Evolutionary conservation across 1,140 invertebrate genomes (phyloP).

Genomic region (Atopsyche davidsoni): DNA sequence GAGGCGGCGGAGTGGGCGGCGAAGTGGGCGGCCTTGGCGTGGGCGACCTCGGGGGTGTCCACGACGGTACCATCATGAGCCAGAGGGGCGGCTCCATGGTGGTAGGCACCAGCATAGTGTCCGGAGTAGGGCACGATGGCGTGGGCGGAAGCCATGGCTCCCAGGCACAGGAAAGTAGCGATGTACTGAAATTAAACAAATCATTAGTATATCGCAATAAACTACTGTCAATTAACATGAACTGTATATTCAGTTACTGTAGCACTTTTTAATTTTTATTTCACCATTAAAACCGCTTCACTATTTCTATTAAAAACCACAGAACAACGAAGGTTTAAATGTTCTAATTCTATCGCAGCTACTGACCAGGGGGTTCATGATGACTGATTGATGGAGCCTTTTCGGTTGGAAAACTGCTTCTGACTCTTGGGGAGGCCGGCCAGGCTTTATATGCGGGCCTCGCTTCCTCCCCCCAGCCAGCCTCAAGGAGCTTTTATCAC

Average conservation of each 20-base stretch:
- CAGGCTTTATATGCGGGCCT: too few species aligned
- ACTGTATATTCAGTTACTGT: too few species aligned
- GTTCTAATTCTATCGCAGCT: too few species aligned
- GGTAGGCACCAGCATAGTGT: neutral
- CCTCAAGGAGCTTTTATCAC: too few species aligned
- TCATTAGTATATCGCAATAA: too few species aligned
- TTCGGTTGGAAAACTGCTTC: constrained; percentile 1
- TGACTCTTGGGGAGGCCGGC: too few species aligned
- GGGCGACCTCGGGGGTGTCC: constrained; percentile 11
- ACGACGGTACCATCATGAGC: constrained; percentile 2
- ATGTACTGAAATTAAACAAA: constrained; percentile 7
- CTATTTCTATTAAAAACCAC: too few species aligned
- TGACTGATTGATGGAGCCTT: neutral
- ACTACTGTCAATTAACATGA: too few species aligned
- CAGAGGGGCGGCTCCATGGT: neutral
- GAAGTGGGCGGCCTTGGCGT: constrained; percentile 37
- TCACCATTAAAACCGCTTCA: too few species aligned
- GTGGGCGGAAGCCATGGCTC: constrained; percentile 1
- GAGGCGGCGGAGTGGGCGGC: constrained; percentile 48
- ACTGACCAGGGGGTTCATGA: constrained; percentile 3
- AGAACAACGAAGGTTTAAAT: too few species aligned
- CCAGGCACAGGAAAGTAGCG: neutral
- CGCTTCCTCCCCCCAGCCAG: too few species aligned
- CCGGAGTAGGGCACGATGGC: neutral
- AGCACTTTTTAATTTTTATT: too few species aligned